Percentiles rank a stretch among this genome's conserved stretches.
Conservation (phyloP, 2,797 vertebrate species). For the Sparidentex hasta region DNA sequence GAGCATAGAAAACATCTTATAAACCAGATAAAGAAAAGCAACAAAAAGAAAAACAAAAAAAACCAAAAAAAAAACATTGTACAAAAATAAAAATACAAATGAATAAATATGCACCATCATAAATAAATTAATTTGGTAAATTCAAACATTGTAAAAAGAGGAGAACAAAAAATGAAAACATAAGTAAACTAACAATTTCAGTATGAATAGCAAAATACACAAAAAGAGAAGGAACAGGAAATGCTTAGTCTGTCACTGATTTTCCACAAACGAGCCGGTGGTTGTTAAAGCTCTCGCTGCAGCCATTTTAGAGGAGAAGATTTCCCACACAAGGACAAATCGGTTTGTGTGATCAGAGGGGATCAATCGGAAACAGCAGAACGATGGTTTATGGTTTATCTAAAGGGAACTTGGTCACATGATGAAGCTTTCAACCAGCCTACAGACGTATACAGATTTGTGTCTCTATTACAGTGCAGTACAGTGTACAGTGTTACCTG, state of each 20-base stretch:
- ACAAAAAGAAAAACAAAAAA: conserved; percentile 52
- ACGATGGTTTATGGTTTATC: conserved; percentile 10
- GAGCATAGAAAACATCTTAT: conserved; percentile 45
- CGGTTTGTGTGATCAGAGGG: conserved; percentile 26
- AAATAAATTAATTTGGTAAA: conserved; percentile 86
- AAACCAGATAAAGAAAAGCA: conserved; percentile 57
- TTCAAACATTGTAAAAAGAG: conserved; percentile 76
- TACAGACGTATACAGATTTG: conserved; percentile 41
- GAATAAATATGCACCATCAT: conserved; percentile 85
- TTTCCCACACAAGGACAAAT: conserved; percentile 12
- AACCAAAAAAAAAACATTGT: conserved; percentile 64
- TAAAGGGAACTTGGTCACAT: conserved; percentile 25
- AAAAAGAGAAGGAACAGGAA: conserved; percentile 51
- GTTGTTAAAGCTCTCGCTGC: conserved; percentile 50
- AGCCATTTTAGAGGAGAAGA: conserved; percentile 38
- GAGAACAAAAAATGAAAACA: conserved; percentile 57
- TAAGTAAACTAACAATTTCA: conserved; percentile 74
- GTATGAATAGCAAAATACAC: conserved; percentile 55
- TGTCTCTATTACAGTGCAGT: conserved; percentile 55
- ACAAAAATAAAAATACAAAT: conserved; percentile 83
- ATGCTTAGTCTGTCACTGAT: conserved; percentile 41
- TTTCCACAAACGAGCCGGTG: conserved; percentile 20
- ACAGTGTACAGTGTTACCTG: conserved; percentile 48
- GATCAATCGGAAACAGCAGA: conserved; percentile 15
- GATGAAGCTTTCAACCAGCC: conserved; percentile 22